A percentile compares a stretch with the other conserved stretches of the same genome.
phyloP scores from a whole-genome alignment of 1,140 invertebrate genomes.

The Acarapis woodi region DNA sequence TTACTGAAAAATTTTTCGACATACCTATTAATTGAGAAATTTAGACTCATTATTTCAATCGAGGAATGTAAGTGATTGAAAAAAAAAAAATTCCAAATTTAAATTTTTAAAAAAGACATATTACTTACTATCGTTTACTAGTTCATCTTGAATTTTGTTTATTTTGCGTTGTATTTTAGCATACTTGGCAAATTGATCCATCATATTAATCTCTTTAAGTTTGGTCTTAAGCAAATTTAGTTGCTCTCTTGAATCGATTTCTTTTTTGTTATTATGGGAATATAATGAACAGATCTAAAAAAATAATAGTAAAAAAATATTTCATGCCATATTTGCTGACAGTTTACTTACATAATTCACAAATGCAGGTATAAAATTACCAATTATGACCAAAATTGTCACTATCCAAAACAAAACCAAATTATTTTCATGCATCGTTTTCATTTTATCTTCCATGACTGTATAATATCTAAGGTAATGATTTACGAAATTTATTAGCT shows the following conservation, averaged over 20 bases:
- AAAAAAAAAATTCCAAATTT: neutral
- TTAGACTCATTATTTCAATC: neutral
- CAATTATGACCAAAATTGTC: too few species aligned
- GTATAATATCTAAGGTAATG: too few species aligned
- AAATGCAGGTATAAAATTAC: too few species aligned
- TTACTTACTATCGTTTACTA: slow-evolving; percentile 18
- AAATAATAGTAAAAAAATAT: too few species aligned
- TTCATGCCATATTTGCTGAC: too few species aligned
- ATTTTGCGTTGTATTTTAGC: slow-evolving; percentile 24
- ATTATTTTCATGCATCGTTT: too few species aligned
- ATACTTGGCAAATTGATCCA: slow-evolving; percentile 28
- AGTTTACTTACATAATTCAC: too few species aligned
- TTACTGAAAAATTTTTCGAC: neutral
- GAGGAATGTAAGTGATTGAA: neutral
- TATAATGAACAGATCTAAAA: too few species aligned
- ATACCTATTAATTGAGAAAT: neutral
- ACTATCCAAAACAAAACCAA: too few species aligned
- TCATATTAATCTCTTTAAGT: slow-evolving; percentile 21
- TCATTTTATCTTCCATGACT: too few species aligned
- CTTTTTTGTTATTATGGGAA: too few species aligned
- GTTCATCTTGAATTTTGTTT: slow-evolving; percentile 19
- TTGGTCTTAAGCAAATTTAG: slow-evolving; percentile 19
- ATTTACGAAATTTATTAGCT: too few species aligned
- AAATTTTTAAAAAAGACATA: neutral
- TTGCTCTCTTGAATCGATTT: slow-evolving; percentile 16